Evolutionary conservation across 2,797 vertebrate species (phyloP).

Genomic region (Scyliorhinus canicula): DNA sequence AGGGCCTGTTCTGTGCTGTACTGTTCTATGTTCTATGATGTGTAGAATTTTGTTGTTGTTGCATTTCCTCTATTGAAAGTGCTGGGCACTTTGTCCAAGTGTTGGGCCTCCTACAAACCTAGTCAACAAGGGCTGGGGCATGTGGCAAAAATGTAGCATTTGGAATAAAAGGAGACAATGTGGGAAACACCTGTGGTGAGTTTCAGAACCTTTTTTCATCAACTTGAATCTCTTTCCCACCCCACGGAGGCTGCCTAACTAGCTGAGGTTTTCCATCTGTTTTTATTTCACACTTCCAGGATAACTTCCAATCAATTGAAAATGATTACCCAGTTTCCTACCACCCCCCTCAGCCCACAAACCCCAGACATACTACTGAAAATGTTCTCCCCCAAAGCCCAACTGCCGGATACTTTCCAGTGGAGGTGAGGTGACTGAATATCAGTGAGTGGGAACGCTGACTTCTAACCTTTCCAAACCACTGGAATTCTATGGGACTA

Average conservation of each 20-base stretch:
- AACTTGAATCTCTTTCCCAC: neutral
- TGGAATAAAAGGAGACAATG: neutral
- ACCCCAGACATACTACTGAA: neutral
- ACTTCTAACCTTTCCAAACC: neutral
- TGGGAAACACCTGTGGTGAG: neutral
- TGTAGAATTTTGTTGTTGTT: neutral
- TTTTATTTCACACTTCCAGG: neutral
- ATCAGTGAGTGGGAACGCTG: neutral
- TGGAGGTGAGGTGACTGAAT: neutral
- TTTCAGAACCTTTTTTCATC: neutral
- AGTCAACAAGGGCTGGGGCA: neutral
- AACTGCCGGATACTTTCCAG: neutral
- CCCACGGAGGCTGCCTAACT: neutral
- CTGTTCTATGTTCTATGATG: no score
- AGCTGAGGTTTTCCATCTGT: neutral
- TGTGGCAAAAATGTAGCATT: neutral
- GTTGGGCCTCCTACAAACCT: neutral
- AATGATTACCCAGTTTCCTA: neutral
- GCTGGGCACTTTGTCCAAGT: neutral
- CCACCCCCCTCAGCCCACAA: no score
- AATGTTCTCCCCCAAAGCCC: neutral
- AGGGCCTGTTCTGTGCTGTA: no score
- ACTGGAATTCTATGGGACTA: neutral
- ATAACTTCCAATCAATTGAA: neutral
- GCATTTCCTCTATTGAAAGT: neutral